Conservation (phyloP, 2,113 vertebrate genomes). For the Toxotes jaculatrix region DNA sequence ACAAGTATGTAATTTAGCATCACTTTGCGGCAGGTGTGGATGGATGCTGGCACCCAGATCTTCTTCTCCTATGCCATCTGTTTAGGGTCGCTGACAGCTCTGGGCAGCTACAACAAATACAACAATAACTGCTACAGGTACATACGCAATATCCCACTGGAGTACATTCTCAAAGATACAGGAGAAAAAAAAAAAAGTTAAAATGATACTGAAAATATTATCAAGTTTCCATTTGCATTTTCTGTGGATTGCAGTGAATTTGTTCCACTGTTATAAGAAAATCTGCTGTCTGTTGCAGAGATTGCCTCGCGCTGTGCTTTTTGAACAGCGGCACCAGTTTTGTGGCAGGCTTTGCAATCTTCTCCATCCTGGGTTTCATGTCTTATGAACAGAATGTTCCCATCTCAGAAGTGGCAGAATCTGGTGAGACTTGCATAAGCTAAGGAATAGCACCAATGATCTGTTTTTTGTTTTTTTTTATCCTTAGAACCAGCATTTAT, state of each 20-base stretch:
- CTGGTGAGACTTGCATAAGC: conserved; percentile 85
- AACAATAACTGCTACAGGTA: conserved; percentile 98
- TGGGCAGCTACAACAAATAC: conserved; percentile 98
- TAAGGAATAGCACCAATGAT: neutral
- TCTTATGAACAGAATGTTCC: conserved; percentile 92
- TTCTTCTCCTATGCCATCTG: conserved; percentile 99
- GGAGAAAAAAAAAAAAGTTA: neutral
- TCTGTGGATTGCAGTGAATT: neutral
- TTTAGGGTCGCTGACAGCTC: conserved; percentile 92
- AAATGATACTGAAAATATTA: neutral
- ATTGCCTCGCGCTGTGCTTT: conserved; percentile 92
- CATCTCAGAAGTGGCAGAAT: conserved; percentile 94
- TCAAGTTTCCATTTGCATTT: too few relatives aligned
- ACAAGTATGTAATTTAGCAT: neutral
- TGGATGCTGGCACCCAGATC: conserved; percentile 98
- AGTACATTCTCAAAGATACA: neutral
- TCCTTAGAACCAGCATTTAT: neutral
- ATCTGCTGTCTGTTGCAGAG: conserved; percentile 80
- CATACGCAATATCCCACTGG: neutral
- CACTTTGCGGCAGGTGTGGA: conserved; percentile 89
- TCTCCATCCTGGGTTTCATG: conserved; percentile 98
- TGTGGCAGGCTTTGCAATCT: conserved; percentile 95
- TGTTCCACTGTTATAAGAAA: neutral
- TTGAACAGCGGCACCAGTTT: conserved; percentile 97
- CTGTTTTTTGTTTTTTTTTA: too few relatives aligned